Base-by-base conservation (phyloP, 2,113 vertebrate genomes). In the Epinephelus cyanopodus region DNA sequence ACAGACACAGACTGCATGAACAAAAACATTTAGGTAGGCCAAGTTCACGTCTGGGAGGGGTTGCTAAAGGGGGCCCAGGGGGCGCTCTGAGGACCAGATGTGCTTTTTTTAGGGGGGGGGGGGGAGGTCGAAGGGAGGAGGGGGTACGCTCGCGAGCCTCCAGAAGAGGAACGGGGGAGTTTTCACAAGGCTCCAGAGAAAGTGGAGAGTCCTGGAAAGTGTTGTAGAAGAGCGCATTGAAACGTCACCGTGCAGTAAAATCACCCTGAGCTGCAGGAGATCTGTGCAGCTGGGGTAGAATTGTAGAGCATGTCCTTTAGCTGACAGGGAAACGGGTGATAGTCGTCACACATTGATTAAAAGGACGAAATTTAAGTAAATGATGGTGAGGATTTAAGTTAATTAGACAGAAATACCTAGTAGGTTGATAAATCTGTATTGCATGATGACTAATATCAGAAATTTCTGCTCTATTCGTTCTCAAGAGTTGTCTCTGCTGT, bases 1-100 rank as follows among this genome's bases (percentile, higher is more conserved):
- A 81, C 73, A 63, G 48, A 69, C 85, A 67, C 82, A 85, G 83
- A 77, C 87, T 84, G 82, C 84, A 91, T 61, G 87, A 92, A 93
- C 90, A 92, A 94, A 94, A 93, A 93, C 94, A 94, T 92, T 89
- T 88, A 90, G 90, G 92, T 93, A 82, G 89, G 94, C 94, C 94
- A 93, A 94, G 89, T 93, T 90, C 87, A 91, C 63, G 64, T 91
- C 85, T 91, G 95, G 92, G 94, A 91, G 94, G 92, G 93, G 91
- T 83, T 64, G 45, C 62, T 79, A 25, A 83, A 74, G 81, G 93
- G 88, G 92, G 91, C 93, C 89, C 78, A 74, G 89, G 91, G 86
- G 89, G 79, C 42, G 82, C 81, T 82, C 84, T 80, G 75, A 90
- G 66, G 80, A 87, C 94, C 94, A 95, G 94, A 95, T 95, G 94